phyloP scores from a whole-genome alignment of 2,113 vertebrate genomes.

The Talpa occidentalis region DNA sequence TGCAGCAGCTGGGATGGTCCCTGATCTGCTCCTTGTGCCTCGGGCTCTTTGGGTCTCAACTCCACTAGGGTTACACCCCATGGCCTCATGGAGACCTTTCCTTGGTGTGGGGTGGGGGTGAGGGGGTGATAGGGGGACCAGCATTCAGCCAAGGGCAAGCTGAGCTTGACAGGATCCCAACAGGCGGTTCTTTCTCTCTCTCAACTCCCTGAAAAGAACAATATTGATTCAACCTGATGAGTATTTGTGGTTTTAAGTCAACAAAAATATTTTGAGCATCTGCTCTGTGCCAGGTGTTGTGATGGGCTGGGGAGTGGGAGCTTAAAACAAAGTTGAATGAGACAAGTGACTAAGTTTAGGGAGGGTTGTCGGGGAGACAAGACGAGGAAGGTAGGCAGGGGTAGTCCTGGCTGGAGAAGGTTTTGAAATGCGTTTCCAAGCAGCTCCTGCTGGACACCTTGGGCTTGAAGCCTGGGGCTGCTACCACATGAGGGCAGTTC shows the following conservation, averaged over 20 bases:
- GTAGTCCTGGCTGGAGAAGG: neutral
- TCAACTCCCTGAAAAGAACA: slow-evolving; percentile 8
- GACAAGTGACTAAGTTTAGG: neutral
- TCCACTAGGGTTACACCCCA: neutral
- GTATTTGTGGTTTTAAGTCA: slow-evolving; percentile 22
- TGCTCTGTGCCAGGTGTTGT: neutral
- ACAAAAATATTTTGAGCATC: neutral
- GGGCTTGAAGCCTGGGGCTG: neutral
- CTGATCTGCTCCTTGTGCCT: fast-evolving
- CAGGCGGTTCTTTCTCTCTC: neutral
- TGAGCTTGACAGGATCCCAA: neutral
- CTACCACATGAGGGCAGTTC: neutral
- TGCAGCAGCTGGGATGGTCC: neutral
- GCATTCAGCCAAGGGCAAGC: neutral
- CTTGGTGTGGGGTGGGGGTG: neutral
- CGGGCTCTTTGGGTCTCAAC: neutral
- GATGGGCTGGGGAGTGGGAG: neutral
- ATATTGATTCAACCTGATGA: neutral
- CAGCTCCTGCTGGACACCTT: neutral
- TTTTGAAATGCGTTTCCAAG: neutral
- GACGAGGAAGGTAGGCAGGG: neutral
- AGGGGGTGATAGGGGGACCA: neutral
- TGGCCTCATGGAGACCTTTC: neutral
- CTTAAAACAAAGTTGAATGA: neutral
- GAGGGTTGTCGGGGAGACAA: neutral